Evolutionary conservation across 2,797 vertebrate species (phyloP).

Genomic region (Neostethus bicornis): DNA sequence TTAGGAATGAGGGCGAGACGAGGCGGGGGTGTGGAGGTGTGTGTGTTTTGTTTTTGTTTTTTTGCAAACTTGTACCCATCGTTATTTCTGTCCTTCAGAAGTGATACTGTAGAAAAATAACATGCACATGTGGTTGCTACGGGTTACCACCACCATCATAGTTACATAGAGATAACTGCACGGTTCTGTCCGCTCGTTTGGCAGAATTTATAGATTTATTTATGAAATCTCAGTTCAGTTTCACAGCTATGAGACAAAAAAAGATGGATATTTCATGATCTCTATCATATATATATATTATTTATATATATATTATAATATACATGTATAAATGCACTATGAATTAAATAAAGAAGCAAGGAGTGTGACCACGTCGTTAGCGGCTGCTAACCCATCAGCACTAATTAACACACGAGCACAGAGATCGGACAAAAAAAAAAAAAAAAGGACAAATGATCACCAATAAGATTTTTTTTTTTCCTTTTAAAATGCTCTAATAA

Average conservation of each 20-base stretch:
- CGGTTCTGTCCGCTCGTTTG: conserved; percentile 67
- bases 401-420: conserved; percentile 77
- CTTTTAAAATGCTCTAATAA: conserved; percentile 72
- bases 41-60: too few relatives aligned
- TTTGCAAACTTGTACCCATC: too few relatives aligned
- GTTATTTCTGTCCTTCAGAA: too few relatives aligned
- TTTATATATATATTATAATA: conserved; percentile 21
- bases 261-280: conserved; percentile 50
- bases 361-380: conserved; percentile 76
- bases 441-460: conserved; percentile 75
- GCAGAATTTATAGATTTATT: conserved; percentile 69
- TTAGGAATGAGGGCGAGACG: too few relatives aligned
- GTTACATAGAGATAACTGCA: conserved; percentile 69
- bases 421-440: conserved; percentile 72
- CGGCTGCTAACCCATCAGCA: conserved; percentile 68
- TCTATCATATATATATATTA: conserved; percentile 41
- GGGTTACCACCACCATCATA: conserved; percentile 64
- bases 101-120: conserved; percentile 78
- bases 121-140: conserved; percentile 72
- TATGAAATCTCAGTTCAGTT: conserved; percentile 59
- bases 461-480: conserved; percentile 56
- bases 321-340: conserved; percentile 64
- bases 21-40: too few relatives aligned
- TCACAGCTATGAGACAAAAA: conserved; percentile 73
- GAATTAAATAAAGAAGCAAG: conserved; percentile 73